Evolutionary conservation across 2,888 invertebrate species (phyloP), one percentile per base, ranked within the genome.

Genomic region (Cabera pusaria): DNA sequence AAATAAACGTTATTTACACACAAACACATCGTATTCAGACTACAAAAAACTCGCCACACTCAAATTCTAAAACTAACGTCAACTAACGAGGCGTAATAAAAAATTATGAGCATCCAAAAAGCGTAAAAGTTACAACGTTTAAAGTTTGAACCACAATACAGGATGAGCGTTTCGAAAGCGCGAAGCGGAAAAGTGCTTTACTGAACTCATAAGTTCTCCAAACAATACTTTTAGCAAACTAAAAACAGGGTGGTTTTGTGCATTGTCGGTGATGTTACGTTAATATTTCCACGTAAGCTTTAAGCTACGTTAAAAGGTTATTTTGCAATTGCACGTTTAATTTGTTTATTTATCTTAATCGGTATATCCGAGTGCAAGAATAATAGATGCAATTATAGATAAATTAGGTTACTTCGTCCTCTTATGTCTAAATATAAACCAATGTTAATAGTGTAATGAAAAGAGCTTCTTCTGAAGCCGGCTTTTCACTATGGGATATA

Each of bases 61-160:
- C 44, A 34, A 12, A 39, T 39, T 43, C 38, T 42, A 41, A 44
- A 49, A 50, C 45, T 39, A 50, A 48, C 33, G 43, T 39, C 16
- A 24, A 31, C 31, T 36, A 42, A 36, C 22, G 23, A 3, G 24
- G 27, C 37, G 32, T 50, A 50, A 42, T 53, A 50, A 53, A 53
- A 53, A 53, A 48, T 44, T 48, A 53, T 44, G 42, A 38, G 21
- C n/a, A 34, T 31, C 38, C 32, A 48, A 53, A 44, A 48, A 26
- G 40, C 42, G 40, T 44, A 44, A 50, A 53, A 53, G 50, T 53
- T 32, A 10, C 48, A 44, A 44, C 42, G 42, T 49, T 50, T 46
- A 50, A 53, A 50, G 42, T 46, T 53, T 32, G 40, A 48, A 43
- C 48, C 35, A 43, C 50, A 52, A 48, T 38, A 45, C 31, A 48